Conservation (phyloP, 2,797 vertebrate species). For the Premnoplex brunnescens region DNA sequence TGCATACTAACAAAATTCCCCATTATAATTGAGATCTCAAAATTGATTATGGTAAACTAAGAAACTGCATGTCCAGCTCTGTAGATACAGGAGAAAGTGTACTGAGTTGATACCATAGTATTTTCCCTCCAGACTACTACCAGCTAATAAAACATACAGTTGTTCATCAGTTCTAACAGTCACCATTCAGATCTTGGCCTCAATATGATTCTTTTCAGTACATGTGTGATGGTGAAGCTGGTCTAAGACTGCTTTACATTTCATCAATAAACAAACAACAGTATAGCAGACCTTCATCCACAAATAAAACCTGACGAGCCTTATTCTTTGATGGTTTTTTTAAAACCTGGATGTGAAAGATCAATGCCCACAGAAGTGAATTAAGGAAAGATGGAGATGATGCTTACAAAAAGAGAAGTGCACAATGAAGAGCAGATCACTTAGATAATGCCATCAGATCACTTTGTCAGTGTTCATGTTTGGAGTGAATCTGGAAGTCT, state of each 20-base stretch:
- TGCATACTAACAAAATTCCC: not conserved
- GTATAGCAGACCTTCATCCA: not conserved
- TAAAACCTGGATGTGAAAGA: not conserved
- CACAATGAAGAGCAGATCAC: not conserved
- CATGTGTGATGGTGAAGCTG: not conserved
- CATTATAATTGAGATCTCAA: not conserved
- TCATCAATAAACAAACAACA: not conserved
- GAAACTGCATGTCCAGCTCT: not conserved
- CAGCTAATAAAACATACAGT: not conserved
- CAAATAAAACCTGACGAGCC: not conserved
- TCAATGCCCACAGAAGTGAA: not conserved
- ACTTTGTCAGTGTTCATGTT: not conserved
- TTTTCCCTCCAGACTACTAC: not conserved
- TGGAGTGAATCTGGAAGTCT: not conserved
- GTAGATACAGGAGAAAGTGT: not conserved
- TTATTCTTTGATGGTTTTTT: not conserved
- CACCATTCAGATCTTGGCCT: not conserved
- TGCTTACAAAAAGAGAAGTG: not conserved
- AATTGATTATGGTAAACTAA: not conserved
- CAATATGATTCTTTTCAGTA: not conserved
- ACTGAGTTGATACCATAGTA: not conserved
- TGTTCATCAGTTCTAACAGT: not conserved
- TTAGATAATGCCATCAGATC: not conserved
- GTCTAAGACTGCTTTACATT: not conserved
- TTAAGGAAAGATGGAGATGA: not conserved